Percentiles rank a stretch among this genome's conserved stretches.
phyloP scores from a whole-genome alignment of 2,113 vertebrate species.

The Amphiprion ocellaris region DNA sequence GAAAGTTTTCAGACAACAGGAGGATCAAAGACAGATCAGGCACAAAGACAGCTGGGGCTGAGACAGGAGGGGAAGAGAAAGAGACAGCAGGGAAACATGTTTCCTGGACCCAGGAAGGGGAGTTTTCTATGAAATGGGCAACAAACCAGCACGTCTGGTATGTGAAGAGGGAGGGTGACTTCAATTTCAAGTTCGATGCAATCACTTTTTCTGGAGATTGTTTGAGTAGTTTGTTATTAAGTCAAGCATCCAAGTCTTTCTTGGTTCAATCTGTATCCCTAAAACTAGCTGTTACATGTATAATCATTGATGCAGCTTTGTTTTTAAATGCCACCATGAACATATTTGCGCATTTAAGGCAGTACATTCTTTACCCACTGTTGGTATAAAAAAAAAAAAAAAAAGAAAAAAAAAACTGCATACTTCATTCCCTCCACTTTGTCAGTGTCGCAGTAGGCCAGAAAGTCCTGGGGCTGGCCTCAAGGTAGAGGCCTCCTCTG shows the following conservation, averaged over 20 bases:
- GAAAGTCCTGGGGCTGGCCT: conserved; percentile 71
- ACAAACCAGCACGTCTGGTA: neutral
- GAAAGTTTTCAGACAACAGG: conserved; percentile 46
- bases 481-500: conserved; percentile 74
- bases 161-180: neutral
- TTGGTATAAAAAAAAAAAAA: neutral
- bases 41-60: conserved; percentile 23
- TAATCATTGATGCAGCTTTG: neutral
- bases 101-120: too few species aligned
- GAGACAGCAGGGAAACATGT: conserved; percentile 20
- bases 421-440: conserved; percentile 45
- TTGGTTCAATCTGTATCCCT: neutral
- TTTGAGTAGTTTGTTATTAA: neutral
- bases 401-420: neutral
- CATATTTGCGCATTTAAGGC: neutral
- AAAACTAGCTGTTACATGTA: neutral
- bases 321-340: neutral
- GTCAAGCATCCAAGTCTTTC: neutral
- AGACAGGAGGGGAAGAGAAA: conserved; percentile 8
- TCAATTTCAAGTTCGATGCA: neutral
- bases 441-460: conserved; percentile 69
- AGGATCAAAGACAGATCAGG: conserved; percentile 42
- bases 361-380: conserved; percentile 3
- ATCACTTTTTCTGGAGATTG: neutral
- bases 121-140: conserved; percentile 9